Conservation (phyloP, 2,888 invertebrate genomes). For the Lochmaea capreae region DNA sequence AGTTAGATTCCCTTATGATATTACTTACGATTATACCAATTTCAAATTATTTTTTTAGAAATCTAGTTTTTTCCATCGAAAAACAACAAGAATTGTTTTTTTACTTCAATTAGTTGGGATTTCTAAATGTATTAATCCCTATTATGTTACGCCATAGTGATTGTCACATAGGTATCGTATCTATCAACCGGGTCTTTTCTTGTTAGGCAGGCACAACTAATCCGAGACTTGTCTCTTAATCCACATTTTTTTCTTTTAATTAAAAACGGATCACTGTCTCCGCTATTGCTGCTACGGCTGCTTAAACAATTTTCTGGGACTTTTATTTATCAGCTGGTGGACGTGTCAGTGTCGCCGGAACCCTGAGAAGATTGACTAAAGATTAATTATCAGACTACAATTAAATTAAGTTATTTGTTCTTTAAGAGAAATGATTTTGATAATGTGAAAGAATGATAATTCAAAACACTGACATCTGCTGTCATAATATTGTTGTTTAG, state of each 20-base stretch:
- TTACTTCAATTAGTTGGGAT: no score
- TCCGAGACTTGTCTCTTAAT: slow-evolving; percentile 47
- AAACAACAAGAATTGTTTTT: no score
- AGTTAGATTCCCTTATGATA: no score
- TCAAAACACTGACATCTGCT: no score
- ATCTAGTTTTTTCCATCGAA: no score
- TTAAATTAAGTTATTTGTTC: neutral
- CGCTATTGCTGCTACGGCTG: slow-evolving; percentile 50
- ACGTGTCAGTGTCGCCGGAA: slow-evolving; percentile 9
- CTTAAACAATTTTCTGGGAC: slow-evolving; percentile 51
- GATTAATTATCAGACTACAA: neutral
- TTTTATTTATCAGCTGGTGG: slow-evolving; percentile 40
- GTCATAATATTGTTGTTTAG: no score
- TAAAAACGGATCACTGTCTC: slow-evolving; percentile 54
- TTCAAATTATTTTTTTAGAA: no score
- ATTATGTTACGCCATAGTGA: slow-evolving; percentile 36
- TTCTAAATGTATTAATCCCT: no score
- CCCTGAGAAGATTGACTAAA: neutral
- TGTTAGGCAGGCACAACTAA: slow-evolving; percentile 40
- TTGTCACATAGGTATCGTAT: slow-evolving; percentile 40
- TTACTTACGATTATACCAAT: no score
- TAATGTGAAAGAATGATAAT: no score
- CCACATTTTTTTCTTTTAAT: slow-evolving; percentile 49
- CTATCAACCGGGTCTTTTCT: slow-evolving; percentile 38
- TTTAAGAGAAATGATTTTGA: neutral